Evolutionary conservation across 2,888 invertebrate species (phyloP).

Genomic region (Cistogaster globosa): DNA sequence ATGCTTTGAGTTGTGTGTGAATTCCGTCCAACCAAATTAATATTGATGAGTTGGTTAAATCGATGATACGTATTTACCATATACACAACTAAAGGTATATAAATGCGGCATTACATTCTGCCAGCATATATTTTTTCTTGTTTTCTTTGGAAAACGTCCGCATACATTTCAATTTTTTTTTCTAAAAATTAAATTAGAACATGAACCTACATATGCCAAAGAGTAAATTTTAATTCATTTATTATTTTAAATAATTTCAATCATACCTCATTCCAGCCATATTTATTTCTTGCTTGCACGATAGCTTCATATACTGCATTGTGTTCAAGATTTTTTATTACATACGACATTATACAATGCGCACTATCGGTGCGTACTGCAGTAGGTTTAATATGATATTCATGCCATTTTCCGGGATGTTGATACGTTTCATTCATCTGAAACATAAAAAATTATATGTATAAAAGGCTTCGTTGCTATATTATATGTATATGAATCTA

Average conservation of each 20-base stretch:
- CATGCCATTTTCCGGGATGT: constrained; percentile 89
- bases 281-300: constrained; percentile 89
- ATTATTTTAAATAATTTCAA: background rate
- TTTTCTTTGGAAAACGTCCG: too few relatives aligned
- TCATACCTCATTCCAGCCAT: constrained; percentile 88
- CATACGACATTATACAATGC: constrained; percentile 86
- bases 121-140: too few relatives aligned
- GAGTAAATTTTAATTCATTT: too few relatives aligned
- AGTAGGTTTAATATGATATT: constrained; percentile 83
- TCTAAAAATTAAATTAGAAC: too few relatives aligned
- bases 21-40: too few relatives aligned
- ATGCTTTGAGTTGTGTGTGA: too few relatives aligned
- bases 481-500: constrained; percentile 73
- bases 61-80: too few relatives aligned
- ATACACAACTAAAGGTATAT: too few relatives aligned
- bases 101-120: too few relatives aligned
- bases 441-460: constrained; percentile 47
- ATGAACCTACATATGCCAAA: too few relatives aligned
- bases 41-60: too few relatives aligned
- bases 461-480: background rate
- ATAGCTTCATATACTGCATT: constrained; percentile 89
- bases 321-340: constrained; percentile 86
- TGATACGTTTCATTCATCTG: constrained; percentile 89
- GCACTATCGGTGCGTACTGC: constrained; percentile 81
- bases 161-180: too few relatives aligned